Conservation (phyloP, 2,113 vertebrate species). For the Brachypodius melanocephalos region DNA sequence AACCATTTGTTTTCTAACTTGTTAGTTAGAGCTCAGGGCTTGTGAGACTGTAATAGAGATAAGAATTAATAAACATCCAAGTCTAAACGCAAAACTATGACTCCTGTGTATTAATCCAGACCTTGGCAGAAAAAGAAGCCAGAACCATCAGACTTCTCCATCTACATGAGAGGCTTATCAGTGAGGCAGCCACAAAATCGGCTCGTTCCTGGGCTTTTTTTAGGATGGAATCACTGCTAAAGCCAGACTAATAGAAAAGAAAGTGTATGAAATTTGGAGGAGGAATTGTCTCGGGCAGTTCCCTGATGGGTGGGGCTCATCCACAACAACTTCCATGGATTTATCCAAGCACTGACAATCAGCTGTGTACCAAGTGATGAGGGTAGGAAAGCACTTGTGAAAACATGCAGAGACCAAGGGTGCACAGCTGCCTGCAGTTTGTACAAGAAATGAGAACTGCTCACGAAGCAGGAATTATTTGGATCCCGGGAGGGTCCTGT, state of each 20-base stretch:
- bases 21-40: no score
- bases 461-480: neutral
- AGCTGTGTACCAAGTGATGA: fast-evolving
- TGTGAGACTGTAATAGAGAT: no score
- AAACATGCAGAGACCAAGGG: neutral
- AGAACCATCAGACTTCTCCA: neutral
- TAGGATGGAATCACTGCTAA: neutral
- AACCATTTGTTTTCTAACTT: no score
- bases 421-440: neutral
- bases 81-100: no score
- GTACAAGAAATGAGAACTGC: neutral
- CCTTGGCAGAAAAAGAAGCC: no score
- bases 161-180: neutral
- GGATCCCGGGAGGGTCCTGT: neutral
- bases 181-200: neutral
- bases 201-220: neutral
- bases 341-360: neutral
- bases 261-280: neutral
- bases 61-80: no score
- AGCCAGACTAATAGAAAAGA: neutral
- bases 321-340: neutral
- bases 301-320: neutral
- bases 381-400: neutral
- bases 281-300: neutral
- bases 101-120: no score